Evolutionary conservation across 2,113 vertebrate species (phyloP), one percentile per base, ranked within the genome.

Genomic region (Perca fluviatilis): DNA sequence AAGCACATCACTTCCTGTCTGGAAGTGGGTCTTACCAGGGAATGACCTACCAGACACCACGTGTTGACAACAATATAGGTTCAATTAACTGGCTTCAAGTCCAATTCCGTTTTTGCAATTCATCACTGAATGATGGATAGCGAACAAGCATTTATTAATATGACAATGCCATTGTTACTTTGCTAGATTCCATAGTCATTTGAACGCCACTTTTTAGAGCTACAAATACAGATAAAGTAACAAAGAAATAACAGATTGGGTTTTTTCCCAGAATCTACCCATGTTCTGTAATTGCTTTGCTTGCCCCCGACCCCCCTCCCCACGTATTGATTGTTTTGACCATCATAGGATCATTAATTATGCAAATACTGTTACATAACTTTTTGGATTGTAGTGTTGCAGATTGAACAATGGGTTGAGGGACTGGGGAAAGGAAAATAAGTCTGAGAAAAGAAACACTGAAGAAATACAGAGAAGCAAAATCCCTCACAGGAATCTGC

Each of bases 401-500:
- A 36, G 67, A 60, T 10, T 23, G 30, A 53, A 49, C 5, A 16
- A 8, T 5, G 6, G 51, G 2, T 64, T 16, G 11, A 51, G 51
- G 13, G 27, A 2, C 51, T 51, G 6, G 23, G 16, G 33, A 49
- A 73, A 27, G 57, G 21, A 36, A 74, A 67, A 27, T 15, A 60
- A n/a, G 27, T 53, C 64, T 69, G 5, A 74, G 56, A 21, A 15
- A 60, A 63, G 54, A 50, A 66, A 25, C 53, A 51, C 7, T 64
- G 30, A 67, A 83, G 64, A 77, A 36, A 77, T 5, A 67, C 19
- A 72, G 49, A 72, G 58, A 50, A 13, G 33, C 12, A 46, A 82
- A 84, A 71, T 49, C 75, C 43, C 47, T 87, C 66, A 19, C 53
- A 65, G 82, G 79, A 86, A 84, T 90, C 64, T 86, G 81, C 25